Evolutionary conservation across 2,113 vertebrate genomes (phyloP).

Genomic region (Erpornis zantholeuca): DNA sequence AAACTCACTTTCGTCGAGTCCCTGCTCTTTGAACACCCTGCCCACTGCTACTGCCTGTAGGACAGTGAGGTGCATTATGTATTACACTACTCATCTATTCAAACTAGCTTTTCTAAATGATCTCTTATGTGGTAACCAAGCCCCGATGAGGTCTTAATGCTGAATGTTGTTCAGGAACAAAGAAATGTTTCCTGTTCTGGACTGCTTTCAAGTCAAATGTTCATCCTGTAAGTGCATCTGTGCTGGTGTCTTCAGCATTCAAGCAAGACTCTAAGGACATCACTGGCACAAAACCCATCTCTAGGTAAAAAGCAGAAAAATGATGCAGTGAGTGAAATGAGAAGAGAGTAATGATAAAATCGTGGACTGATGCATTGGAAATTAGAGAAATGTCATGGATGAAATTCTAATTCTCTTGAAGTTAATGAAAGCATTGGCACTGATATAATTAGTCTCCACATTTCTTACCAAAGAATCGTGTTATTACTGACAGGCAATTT

Average conservation of each 20-base stretch:
- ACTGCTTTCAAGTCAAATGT: neutral
- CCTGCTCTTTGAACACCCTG: neutral
- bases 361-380: neutral
- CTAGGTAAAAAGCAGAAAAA: neutral
- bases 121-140: neutral
- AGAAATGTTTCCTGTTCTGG: neutral
- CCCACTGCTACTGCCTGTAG: fast-evolving
- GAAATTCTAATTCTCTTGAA: conserved; percentile 6
- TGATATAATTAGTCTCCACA: neutral
- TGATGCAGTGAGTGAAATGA: neutral
- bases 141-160: neutral
- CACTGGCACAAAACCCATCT: neutral
- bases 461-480: neutral
- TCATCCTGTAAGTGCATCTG: neutral
- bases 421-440: neutral
- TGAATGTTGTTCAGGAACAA: neutral
- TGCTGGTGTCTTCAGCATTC: neutral
- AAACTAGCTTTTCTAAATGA: neutral
- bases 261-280: neutral
- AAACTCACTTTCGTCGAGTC: neutral
- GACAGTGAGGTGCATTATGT: neutral
- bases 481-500: neutral
- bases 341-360: neutral
- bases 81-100: neutral
- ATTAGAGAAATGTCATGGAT: neutral